Base-by-base conservation (phyloP, 1,140 invertebrate genomes). In the Drosophila dunni region DNA sequence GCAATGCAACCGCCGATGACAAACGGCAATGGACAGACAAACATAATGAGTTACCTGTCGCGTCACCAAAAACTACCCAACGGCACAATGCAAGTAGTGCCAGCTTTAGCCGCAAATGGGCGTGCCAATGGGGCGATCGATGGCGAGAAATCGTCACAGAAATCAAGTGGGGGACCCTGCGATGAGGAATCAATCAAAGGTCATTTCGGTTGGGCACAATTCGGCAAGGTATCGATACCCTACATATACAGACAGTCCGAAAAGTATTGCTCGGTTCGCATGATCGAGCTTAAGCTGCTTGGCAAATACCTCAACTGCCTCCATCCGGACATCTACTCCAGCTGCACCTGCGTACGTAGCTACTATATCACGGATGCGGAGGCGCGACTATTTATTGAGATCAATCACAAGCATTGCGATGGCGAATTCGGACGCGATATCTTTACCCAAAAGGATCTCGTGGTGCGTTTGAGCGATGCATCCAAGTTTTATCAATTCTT, bases 311-410 rank as follows among this genome's bases (percentile, higher is more conserved):
- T 97, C 75, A 96, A 95, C 86, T 96, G 95, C 82, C 93, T 97
- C 38, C 96, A 97, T 92, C 95, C 96, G 53, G 97, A 97, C 82
- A 96, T 98, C 74, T 97, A 97, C 92, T 95, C 94, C 75, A 94
- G 93, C 62, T 98, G 97, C 92, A 97, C 97, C 1, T 97, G 96
- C 91, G 97, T 99, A 58, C 95, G 97, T 65, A 98, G 97, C 93
- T 98, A 98, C 92, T 98, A 97, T 91, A 98, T 98, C 63, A 98
- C 97, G 6, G 96, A 97, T 73, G 95, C 95, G 3, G 98, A 99
- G 93, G 96, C 97, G 50, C 95, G 96, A 70, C 93, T 99, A 11
- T 94, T 99, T 24, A 98, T 98, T 91, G 98, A 99, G 92, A 98
- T 99, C 70, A 99, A 99, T 93, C 93, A 95, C 34, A 96, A 96